Conservation (phyloP, 2,113 vertebrate species). For the Calyptomena viridis region DNA sequence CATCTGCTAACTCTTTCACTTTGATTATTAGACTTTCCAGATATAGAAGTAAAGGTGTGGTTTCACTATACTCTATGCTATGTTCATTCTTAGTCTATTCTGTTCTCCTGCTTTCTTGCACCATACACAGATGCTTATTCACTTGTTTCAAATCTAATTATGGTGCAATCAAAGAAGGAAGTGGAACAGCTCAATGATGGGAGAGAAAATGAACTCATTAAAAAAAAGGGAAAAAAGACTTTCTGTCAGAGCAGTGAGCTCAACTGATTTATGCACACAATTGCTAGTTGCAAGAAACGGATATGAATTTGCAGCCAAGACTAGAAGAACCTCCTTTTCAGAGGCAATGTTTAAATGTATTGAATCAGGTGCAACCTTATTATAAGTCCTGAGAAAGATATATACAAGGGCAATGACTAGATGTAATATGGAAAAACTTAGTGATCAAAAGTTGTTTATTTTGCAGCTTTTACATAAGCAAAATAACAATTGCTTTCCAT, state of each 20-base stretch:
- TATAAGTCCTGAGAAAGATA: neutral
- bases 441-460: neutral
- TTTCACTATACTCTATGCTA: neutral
- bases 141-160: slow-evolving; percentile 14
- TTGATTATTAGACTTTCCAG: neutral
- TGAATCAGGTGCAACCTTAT: neutral
- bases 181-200: neutral
- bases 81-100: neutral
- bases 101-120: neutral
- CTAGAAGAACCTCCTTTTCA: neutral
- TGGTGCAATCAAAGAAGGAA: neutral
- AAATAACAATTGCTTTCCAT: neutral
- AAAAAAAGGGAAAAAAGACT: neutral
- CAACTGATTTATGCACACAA: neutral
- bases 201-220: neutral
- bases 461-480: neutral
- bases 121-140: neutral
- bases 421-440: neutral
- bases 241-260: neutral
- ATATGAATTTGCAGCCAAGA: neutral
- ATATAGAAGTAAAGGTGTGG: neutral
- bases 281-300: neutral
- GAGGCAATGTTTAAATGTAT: neutral
- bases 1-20: neutral
- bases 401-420: neutral